Evolutionary conservation across 2,797 vertebrate species (phyloP).

Genomic region (Uromys caudimaculatus): DNA sequence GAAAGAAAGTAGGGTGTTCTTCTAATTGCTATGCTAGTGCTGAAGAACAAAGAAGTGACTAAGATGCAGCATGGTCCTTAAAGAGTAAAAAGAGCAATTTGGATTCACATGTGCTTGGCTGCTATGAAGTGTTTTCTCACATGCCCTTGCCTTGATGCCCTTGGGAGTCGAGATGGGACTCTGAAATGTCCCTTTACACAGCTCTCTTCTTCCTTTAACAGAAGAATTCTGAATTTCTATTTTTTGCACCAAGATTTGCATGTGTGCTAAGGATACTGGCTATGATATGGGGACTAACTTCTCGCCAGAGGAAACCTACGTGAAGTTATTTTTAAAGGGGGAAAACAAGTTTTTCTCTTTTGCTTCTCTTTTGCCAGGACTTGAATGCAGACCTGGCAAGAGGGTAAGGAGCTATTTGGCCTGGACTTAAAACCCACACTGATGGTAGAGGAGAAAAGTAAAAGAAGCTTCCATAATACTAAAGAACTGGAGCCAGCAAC

Average conservation of each 20-base stretch:
- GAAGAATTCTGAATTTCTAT: not conserved
- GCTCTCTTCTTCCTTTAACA: not conserved
- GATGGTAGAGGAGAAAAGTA: not conserved
- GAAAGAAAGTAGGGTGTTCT: not conserved
- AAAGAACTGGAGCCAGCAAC: not conserved
- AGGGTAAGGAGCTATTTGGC: not conserved
- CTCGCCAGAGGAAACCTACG: not conserved
- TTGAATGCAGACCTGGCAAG: slow-evolving; percentile 1
- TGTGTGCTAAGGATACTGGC: not conserved
- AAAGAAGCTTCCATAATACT: not conserved
- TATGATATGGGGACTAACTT: not conserved
- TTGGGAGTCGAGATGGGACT: not conserved
- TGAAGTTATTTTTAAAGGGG: not conserved
- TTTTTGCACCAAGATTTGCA: slow-evolving; percentile 21
- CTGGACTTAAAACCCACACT: not conserved
- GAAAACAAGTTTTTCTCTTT: not conserved
- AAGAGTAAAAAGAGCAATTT: not conserved
- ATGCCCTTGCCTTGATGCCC: not conserved
- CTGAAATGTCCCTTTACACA: not conserved
- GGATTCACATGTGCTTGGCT: not conserved
- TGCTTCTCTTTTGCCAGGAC: not conserved
- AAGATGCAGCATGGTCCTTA: not conserved
- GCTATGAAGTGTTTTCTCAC: not conserved
- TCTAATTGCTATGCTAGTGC: not conserved
- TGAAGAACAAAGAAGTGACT: not conserved